Percentiles rank a stretch among this genome's conserved stretches.
Conservation (phyloP, 2,113 vertebrate species). For the Rhabdornis inornatus region DNA sequence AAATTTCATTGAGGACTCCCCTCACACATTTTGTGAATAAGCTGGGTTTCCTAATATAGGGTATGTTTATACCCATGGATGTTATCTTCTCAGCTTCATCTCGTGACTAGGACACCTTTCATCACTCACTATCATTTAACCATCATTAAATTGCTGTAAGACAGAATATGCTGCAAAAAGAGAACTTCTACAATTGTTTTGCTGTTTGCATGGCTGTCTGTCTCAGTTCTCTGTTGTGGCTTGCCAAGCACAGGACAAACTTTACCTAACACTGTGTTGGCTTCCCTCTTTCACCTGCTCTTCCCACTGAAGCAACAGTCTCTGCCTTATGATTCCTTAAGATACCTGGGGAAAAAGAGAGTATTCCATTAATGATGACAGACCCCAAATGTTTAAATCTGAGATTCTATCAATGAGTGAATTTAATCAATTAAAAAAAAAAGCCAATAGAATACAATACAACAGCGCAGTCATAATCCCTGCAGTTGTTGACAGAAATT, state of each 20-base stretch:
- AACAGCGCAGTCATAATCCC: background rate
- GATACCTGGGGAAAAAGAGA: background rate
- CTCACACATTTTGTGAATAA: background rate
- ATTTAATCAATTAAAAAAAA: background rate
- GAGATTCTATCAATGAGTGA: background rate
- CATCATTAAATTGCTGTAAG: background rate
- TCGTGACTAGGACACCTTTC: background rate
- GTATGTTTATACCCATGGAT: background rate
- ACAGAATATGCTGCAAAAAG: background rate
- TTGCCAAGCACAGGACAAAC: background rate
- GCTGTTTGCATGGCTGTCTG: background rate
- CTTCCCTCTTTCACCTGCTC: background rate
- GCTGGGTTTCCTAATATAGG: background rate
- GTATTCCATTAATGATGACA: background rate
- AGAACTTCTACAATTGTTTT: background rate
- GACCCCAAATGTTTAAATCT: background rate
- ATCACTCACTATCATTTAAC: background rate
- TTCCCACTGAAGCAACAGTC: background rate
- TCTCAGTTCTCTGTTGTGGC: background rate
- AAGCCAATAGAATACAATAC: background rate
- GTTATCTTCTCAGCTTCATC: background rate
- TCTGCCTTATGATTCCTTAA: background rate
- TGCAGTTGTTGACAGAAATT: background rate
- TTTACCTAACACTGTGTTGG: background rate
- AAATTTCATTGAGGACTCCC: background rate